Base-by-base conservation (phyloP, 2,797 vertebrate genomes). In the Coracias cyanogaster region DNA sequence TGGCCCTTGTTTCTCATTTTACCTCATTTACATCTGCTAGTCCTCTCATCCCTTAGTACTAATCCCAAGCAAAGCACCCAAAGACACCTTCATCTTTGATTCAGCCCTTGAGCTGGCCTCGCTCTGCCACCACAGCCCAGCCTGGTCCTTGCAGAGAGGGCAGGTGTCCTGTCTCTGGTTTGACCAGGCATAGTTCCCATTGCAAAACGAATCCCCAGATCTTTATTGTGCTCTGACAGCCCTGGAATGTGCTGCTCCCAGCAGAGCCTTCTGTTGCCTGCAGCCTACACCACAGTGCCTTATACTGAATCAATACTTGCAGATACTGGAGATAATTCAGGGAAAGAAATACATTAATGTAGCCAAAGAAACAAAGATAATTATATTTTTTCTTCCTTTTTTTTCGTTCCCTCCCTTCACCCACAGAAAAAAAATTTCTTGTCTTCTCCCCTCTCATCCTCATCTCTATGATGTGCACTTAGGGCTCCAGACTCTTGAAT, bases 271-370 rank as follows among this genome's bases (percentile, higher is more conserved):
- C 69, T 80, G 51, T 45, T 92, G 80, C 81, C 62, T 83, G 81
- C 74, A 96, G 90, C 57, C 73, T 86, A n/a, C 58, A 72, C 55
- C 62, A 51, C 57, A 51, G 21, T 73, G 49, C 88, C 83, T 94
- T 81, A 41, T 46, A 84, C 86, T 86, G 77, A 89, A 95, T 96
- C 91, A 82, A 94, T 95, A 90, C 78, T 71, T 88, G 70, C 46
- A 94, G 92, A 93, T 76, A 52, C 51, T 76, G 72, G 46, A 94
- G 94, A 92, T 95, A 97, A 96, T 26, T 54, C 81, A 49, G 85
- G 54, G 37, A 79, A 70, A 94, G 89, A 95, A 95, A 89, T 83
- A 74, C 57, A 90, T 86, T 93, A 90, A 79, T 0, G 5, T 61
- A 89, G 78, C 66, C 19, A 45, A 96, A 65, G 77, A 95, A 84